phyloP scores from a whole-genome alignment of 2,797 vertebrate species.

The Macroramphosus scolopax region DNA sequence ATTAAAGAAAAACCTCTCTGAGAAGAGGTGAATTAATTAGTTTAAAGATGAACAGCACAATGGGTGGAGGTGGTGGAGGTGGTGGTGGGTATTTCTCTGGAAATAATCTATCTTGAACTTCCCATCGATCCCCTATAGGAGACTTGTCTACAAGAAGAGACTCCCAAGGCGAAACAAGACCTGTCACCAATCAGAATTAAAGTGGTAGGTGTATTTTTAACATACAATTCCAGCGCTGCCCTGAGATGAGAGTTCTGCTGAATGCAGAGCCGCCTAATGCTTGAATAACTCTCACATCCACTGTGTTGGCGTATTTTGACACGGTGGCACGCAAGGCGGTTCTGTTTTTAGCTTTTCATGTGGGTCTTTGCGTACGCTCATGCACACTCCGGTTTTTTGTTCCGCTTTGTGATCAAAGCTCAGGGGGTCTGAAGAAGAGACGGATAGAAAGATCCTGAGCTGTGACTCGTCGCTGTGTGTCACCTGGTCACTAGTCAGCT shows the following conservation, averaged over 20 bases:
- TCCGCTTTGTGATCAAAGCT: constrained; percentile 12
- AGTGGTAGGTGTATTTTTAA: constrained; percentile 70
- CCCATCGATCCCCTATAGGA: constrained; percentile 64
- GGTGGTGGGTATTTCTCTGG: neutral
- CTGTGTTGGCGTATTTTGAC: constrained; percentile 30
- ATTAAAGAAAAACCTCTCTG: too few relatives aligned
- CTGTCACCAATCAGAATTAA: constrained; percentile 82
- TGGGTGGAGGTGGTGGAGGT: too few relatives aligned
- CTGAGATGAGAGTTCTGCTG: constrained; percentile 8
- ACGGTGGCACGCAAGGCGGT: constrained; percentile 3
- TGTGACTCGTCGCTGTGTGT: constrained; percentile 15
- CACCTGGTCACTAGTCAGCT: constrained; percentile 39
- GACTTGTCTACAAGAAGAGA: constrained; percentile 76
- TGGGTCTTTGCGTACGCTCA: too few relatives aligned
- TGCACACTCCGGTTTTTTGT: constrained; percentile 1
- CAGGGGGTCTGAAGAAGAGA: constrained; percentile 22
- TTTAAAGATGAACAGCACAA: too few relatives aligned
- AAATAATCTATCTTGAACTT: constrained; percentile 21
- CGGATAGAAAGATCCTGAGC: constrained; percentile 38
- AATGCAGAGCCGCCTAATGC: constrained; percentile 10
- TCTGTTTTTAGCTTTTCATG: constrained; percentile 41
- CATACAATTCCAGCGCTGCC: neutral
- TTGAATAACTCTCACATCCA: constrained; percentile 31
- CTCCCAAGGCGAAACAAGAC: constrained; percentile 71
- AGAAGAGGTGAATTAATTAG: too few relatives aligned